A percentile compares a stretch with the other conserved stretches of the same genome.
Evolutionary conservation across 2,113 vertebrate species (phyloP).

Genomic region (Chionodraco myersi): DNA sequence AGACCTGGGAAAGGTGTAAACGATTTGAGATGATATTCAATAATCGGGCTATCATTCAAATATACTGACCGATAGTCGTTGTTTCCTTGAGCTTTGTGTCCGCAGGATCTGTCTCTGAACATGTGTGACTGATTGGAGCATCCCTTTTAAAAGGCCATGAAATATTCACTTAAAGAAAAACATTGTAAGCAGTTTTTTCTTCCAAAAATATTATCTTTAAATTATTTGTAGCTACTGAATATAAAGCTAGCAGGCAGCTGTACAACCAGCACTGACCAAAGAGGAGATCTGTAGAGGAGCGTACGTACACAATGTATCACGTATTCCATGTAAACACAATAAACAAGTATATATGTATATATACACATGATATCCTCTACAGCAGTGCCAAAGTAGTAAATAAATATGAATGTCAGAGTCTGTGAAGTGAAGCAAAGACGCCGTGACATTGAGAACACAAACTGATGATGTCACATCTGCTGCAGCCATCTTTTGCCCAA

Average conservation of each 20-base stretch:
- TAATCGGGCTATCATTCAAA: no score
- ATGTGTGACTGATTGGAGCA: conserved; percentile 2
- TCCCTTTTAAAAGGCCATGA: not conserved
- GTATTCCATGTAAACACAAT: conserved; percentile 49
- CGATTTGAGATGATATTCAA: no score
- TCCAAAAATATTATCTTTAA: conserved; percentile 8
- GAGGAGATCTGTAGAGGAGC: conserved; percentile 15
- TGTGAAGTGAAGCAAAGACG: not conserved
- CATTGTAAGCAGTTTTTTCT: no score
- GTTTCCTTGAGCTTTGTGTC: not conserved
- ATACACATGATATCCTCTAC: not conserved
- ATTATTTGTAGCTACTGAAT: not conserved
- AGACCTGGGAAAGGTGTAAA: no score
- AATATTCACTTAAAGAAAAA: not conserved
- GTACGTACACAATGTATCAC: not conserved
- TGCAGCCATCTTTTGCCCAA: not conserved
- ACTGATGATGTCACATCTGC: conserved; percentile 3
- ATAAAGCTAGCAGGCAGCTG: conserved; percentile 1
- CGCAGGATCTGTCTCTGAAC: not conserved
- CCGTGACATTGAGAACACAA: not conserved
- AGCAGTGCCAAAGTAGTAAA: not conserved
- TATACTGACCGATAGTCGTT: not conserved
- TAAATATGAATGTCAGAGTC: no score
- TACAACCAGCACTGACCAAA: conserved; percentile 13
- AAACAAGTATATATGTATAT: no score